Percentiles rank a stretch among this genome's conserved stretches.
Evolutionary conservation across 2,888 invertebrate species (phyloP).

Genomic region (Stomorhina lunata): DNA sequence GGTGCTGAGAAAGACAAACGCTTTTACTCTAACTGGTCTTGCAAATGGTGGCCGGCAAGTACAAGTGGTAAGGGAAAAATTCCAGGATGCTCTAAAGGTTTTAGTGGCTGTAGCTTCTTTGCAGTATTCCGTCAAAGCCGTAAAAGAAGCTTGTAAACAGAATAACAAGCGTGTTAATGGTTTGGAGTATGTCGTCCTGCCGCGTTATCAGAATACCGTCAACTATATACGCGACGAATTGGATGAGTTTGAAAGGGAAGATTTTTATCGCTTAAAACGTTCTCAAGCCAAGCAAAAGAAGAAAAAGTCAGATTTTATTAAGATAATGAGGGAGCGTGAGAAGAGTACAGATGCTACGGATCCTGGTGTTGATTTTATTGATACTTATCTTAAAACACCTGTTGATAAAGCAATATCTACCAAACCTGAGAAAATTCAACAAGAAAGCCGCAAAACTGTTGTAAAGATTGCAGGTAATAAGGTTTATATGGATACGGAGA

Average conservation of each 20-base stretch:
- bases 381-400: conserved; percentile 1
- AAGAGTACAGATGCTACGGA: not conserved
- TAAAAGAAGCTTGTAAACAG: conserved; percentile 68
- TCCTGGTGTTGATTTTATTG: not conserved
- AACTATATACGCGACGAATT: conserved; percentile 72
- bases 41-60: conserved; percentile 74
- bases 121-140: conserved; percentile 68
- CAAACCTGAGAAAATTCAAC: not conserved
- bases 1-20: not conserved
- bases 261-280: conserved; percentile 75
- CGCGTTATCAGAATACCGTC: conserved; percentile 70
- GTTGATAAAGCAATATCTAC: not conserved
- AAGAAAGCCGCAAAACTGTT: not conserved
- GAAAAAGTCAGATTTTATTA: conserved; percentile 71
- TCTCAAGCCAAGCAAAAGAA: conserved; percentile 75
- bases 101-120: conserved; percentile 70
- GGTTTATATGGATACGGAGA: not conserved
- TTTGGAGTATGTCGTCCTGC: conserved; percentile 73
- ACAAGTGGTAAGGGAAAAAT: conserved; percentile 68
- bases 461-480: conserved; percentile 10
- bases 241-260: conserved; percentile 76
- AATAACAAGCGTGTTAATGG: conserved; percentile 76
- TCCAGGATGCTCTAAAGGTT: conserved; percentile 65
- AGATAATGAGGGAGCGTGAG: conserved; percentile 58
- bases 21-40: conserved; percentile 72